Evolutionary conservation across 2,888 invertebrate genomes (phyloP), one percentile per base, ranked within the genome.

Genomic region (Chelonus formosanus): DNA sequence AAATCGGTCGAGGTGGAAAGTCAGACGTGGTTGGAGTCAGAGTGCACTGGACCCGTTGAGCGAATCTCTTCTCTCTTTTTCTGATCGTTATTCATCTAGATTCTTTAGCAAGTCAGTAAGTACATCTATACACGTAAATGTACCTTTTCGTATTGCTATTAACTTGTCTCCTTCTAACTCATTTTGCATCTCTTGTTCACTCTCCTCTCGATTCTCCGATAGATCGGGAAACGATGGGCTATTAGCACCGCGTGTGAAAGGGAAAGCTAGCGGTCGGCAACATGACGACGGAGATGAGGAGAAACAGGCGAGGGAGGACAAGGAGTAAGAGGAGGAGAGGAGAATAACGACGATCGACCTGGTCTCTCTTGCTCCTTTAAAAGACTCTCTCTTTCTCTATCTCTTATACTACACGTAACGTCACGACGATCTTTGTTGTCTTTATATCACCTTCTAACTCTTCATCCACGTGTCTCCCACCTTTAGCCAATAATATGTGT

Each of bases 211-310:
- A 57, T 68, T 61, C 61, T 56, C 65, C 74, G 74, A 78, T 76
- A 76, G 80, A 78, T 81, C 77, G 75, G 76, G 75, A 77, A 76
- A 80, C 80, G 79, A 80, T 78, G 77, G 78, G 77, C 79, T 81
- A 80, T 81, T 79, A 80, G 80, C 76, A 75, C 77, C 79, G 80
- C 81, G 81, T 81, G 81, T 82, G 81, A 82, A 82, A 82, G 81
- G 81, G 81, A 82, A 82, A 80, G 82, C 81, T 75, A 79, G 75
- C 76, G 74, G 70, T 70, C 73, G 72, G 67, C 69, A 70, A 60
- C 67, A 67, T 65, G 60, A 68, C 63, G 72, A 68, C 71, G 74
- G 70, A 71, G 75, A 60, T 70, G 73, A 70, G 69, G 70, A 54
- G 52, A 43, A 63, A 35, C 45, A 52, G 10, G 53, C 52, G 53